Conservation (phyloP, 1,140 invertebrate species). For the Calliphora vicina region DNA sequence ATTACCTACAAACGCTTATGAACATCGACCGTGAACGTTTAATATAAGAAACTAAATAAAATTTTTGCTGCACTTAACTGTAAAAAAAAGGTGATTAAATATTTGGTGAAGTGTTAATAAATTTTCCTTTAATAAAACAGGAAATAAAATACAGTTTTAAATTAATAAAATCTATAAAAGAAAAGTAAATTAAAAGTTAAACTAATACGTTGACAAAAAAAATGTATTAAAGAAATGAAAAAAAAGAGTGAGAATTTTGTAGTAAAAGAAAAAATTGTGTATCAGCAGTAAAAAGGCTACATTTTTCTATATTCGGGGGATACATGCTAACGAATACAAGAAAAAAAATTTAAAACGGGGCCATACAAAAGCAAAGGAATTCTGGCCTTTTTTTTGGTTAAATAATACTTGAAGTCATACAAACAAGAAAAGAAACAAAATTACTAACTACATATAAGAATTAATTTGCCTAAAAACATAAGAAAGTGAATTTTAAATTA, state of each 20-base stretch:
- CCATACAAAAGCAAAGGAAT: not conserved
- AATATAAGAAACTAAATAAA: slow-evolving; percentile 42
- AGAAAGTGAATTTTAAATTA: not conserved
- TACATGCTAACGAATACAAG: slow-evolving; percentile 30
- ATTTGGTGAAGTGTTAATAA: slow-evolving; percentile 5
- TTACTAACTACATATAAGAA: not conserved
- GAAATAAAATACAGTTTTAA: not conserved
- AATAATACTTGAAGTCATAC: not conserved
- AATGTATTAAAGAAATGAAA: not conserved
- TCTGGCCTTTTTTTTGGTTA: not conserved
- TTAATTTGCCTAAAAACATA: not conserved
- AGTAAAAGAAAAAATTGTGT: slow-evolving; percentile 31
- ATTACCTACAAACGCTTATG: slow-evolving; percentile 60
- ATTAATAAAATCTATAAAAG: not conserved
- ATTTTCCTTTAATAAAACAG: slow-evolving; percentile 9
- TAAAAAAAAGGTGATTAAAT: slow-evolving; percentile 44
- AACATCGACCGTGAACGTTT: slow-evolving; percentile 63
- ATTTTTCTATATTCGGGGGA: slow-evolving; percentile 33
- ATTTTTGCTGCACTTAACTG: slow-evolving; percentile 56
- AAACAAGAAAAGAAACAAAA: not conserved
- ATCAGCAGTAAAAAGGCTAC: slow-evolving; percentile 28
- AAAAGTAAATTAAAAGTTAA: not conserved
- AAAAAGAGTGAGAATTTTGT: slow-evolving; percentile 6
- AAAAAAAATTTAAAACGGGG: not conserved
- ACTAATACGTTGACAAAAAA: not conserved